Percentiles rank a stretch among this genome's conserved stretches.
These are phyloP conservation scores for Euleptes europaea DNA, from an alignment of 2,113 vertebrate species.

Conservation along the genomic window DNA sequence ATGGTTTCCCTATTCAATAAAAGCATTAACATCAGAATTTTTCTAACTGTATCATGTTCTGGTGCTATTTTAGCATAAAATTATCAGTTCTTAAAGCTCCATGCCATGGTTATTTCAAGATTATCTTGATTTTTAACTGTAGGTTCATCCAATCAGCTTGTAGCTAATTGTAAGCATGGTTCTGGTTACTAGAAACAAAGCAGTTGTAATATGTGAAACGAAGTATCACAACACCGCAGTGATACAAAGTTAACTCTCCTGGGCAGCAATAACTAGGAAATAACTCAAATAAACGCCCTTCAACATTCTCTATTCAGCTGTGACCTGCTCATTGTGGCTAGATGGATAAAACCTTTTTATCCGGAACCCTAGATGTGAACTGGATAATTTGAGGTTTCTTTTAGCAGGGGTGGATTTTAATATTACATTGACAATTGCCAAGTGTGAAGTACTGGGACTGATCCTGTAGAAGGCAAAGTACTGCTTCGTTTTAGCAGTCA, in stretches of 20 bases:
- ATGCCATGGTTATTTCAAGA: neutral
- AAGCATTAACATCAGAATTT: neutral
- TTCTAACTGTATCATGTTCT: no score
- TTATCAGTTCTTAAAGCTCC: no score
- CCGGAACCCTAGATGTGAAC: no score
- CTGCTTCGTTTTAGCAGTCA: neutral
- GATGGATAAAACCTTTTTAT: no score
- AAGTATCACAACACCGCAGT: neutral
- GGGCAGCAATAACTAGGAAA: neutral
- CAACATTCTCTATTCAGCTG: no score
- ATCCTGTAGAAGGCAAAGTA: neutral
- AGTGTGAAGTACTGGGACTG: neutral
- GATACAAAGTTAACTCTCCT: neutral
- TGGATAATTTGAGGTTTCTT: no score
- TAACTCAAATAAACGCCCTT: no score
- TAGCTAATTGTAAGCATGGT: neutral
- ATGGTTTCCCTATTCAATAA: neutral
- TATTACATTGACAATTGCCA: no score
- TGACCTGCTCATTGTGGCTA: no score
- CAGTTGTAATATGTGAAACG: no score
- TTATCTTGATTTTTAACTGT: neutral
- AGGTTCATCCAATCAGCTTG: neutral
- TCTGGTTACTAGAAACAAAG: neutral
- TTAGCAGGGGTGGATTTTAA: no score
- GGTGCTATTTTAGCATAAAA: neutral